Evolutionary conservation across 2,113 vertebrate genomes (phyloP).

Genomic region (Grammomys surdaster): DNA sequence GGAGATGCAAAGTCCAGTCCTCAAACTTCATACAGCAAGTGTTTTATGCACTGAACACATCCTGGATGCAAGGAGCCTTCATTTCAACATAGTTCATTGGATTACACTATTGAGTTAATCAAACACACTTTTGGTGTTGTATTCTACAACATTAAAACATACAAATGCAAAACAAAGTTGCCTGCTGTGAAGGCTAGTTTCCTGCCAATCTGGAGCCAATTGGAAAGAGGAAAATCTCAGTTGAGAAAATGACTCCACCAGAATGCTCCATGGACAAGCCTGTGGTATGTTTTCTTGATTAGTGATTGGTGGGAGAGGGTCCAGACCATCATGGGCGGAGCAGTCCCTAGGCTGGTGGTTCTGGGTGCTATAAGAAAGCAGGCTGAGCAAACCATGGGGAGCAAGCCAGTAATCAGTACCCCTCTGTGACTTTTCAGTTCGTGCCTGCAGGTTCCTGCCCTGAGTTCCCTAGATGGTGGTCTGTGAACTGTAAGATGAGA

Average conservation of each 20-base stretch:
- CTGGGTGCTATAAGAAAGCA: not conserved
- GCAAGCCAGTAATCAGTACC: not conserved
- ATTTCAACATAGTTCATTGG: not conserved
- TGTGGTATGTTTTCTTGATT: not conserved
- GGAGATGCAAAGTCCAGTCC: not conserved
- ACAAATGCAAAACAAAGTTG: not conserved
- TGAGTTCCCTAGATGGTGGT: not conserved
- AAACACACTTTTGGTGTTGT: not conserved
- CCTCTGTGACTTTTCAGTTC: not conserved
- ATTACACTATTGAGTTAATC: not conserved
- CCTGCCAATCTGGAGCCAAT: not conserved
- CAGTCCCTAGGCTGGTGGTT: too few relatives aligned
- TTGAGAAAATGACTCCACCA: not conserved
- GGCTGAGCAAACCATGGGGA: not conserved
- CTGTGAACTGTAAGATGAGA: not conserved
- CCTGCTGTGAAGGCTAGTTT: not conserved
- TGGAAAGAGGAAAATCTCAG: not conserved
- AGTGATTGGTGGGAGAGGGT: not conserved
- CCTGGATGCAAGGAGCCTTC: not conserved
- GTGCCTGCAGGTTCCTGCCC: not conserved
- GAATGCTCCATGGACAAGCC: not conserved
- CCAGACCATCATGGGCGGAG: not conserved
- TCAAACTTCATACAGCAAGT: not conserved
- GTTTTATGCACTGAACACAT: not conserved
- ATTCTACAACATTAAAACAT: not conserved